These are phyloP conservation scores for Peribatodes rhomboidaria DNA, from an alignment of 2,888 invertebrate genomes.

Conservation along the genomic window DNA sequence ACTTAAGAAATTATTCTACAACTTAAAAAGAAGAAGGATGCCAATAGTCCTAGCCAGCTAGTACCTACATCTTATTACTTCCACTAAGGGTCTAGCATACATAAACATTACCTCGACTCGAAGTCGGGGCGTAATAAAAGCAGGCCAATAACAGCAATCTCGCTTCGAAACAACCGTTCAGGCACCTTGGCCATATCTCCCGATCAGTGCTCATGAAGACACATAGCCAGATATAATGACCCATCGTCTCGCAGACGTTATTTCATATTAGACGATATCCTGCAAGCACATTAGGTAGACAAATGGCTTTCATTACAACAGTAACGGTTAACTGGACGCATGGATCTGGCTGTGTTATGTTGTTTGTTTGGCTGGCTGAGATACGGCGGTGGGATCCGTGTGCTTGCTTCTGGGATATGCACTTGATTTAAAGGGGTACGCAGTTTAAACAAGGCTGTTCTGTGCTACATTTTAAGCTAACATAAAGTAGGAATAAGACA, in stretches of 20 bases:
- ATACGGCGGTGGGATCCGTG: not conserved
- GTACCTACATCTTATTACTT: not conserved
- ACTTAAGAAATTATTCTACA: not conserved
- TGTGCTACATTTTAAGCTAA: not conserved
- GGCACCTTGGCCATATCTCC: conserved; percentile 64
- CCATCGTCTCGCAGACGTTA: conserved; percentile 69
- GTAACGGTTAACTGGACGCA: conserved; percentile 52
- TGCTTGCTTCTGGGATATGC: conserved; percentile 12
- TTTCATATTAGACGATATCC: conserved; percentile 80
- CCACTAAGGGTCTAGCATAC: conserved; percentile 9
- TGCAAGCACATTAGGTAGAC: conserved; percentile 75
- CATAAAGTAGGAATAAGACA: not conserved
- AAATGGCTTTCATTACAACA: conserved; percentile 76
- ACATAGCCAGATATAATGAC: conserved; percentile 66
- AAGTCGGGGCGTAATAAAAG: conserved; percentile 27
- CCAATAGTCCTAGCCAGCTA: not conserved
- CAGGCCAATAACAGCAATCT: conserved; percentile 22
- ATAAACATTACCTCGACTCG: conserved; percentile 11
- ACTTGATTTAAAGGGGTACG: conserved; percentile 12
- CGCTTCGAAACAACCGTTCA: conserved; percentile 35
- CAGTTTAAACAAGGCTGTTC: not conserved
- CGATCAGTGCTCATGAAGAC: conserved; percentile 75
- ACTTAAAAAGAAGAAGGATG: not conserved
- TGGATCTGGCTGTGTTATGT: conserved; percentile 36
- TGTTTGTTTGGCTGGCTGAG: conserved; percentile 35